Evolutionary conservation across 2,797 vertebrate genomes (phyloP).

Genomic region (Crax fasciolata): DNA sequence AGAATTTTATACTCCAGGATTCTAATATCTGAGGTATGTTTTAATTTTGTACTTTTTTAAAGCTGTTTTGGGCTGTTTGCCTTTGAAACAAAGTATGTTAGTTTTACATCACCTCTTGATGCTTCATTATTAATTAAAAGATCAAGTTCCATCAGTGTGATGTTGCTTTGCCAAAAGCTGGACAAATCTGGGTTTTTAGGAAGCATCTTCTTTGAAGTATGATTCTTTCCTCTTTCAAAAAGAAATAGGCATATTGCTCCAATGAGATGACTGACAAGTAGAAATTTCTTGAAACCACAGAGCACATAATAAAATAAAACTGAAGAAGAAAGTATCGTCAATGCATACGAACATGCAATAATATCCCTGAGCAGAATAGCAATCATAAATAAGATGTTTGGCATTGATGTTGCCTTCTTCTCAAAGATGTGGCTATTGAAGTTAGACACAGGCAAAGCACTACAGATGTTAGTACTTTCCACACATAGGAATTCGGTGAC

Average conservation of each 20-base stretch:
- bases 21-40: background rate
- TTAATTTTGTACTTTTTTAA: background rate
- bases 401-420: accelerated
- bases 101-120: background rate
- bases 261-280: background rate
- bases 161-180: background rate
- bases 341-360: background rate
- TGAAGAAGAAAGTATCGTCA: background rate
- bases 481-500: too few species aligned
- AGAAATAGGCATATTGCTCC: background rate
- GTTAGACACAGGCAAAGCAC: background rate
- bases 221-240: background rate
- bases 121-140: background rate
- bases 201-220: background rate
- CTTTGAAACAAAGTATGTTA: background rate
- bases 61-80: background rate
- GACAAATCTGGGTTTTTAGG: background rate
- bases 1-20: too few species aligned
- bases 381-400: background rate
- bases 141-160: background rate
- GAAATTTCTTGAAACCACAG: background rate
- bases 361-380: background rate
- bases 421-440: background rate
- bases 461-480: background rate
- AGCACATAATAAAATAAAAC: background rate